Evolutionary conservation across 2,797 vertebrate species (phyloP).

Genomic region (Crenichthys baileyi): DNA sequence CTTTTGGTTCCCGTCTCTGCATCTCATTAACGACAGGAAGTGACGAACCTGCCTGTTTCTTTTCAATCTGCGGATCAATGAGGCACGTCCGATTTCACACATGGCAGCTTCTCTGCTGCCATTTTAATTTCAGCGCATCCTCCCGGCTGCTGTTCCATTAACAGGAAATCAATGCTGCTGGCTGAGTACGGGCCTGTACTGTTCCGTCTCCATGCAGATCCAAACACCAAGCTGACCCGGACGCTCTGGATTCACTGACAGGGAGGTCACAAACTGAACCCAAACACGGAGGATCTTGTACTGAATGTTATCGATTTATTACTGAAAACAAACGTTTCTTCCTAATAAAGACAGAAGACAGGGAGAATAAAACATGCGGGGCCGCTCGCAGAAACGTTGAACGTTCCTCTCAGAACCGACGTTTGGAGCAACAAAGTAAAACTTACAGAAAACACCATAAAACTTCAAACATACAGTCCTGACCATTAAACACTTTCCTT

Average conservation of each 20-base stretch:
- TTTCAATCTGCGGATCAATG: constrained; percentile 72
- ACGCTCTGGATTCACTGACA: not conserved
- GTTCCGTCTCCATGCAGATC: constrained; percentile 26
- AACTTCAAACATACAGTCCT: constrained; percentile 27
- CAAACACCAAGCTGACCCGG: too few species aligned
- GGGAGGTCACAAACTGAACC: constrained; percentile 31
- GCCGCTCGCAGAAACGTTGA: constrained; percentile 33
- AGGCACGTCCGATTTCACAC: constrained; percentile 85
- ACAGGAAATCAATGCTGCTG: constrained; percentile 66
- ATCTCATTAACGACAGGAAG: not conserved
- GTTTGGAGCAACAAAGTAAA: constrained; percentile 32
- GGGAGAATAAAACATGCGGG: constrained; percentile 66
- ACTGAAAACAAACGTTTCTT: constrained; percentile 71
- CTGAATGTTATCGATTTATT: constrained; percentile 70
- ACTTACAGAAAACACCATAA: constrained; percentile 41
- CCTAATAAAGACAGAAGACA: constrained; percentile 51
- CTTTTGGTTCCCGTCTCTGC: not conserved
- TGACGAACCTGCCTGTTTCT: not conserved
- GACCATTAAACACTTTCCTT: constrained; percentile 35
- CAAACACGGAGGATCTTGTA: constrained; percentile 4
- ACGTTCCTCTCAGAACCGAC: constrained; percentile 15
- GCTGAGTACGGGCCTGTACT: constrained; percentile 2
- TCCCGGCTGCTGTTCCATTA: constrained; percentile 69
- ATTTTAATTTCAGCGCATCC: constrained; percentile 62
- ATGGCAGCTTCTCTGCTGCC: constrained; percentile 67